phyloP scores from a whole-genome alignment of 2,888 invertebrate species.

The Drosophila phalerata region DNA sequence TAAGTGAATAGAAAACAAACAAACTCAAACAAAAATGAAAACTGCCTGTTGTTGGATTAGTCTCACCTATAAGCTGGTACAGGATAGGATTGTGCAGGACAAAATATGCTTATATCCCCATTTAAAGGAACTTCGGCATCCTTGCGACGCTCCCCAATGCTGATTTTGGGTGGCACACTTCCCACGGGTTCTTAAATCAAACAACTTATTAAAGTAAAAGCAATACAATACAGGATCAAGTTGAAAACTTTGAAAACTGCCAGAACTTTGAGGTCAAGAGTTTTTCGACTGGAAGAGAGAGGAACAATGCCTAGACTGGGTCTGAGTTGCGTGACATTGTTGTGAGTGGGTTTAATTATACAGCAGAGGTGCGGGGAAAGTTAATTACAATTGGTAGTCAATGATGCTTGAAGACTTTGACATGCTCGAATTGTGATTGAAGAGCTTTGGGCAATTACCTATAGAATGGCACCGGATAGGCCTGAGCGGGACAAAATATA shows the following conservation, averaged over 20 bases:
- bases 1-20: not conserved
- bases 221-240: constrained; percentile 19
- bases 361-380: constrained; percentile 16
- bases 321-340: constrained; percentile 48
- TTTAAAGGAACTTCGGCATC: constrained; percentile 85
- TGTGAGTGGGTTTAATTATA: constrained; percentile 54
- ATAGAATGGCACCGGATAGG: constrained; percentile 86
- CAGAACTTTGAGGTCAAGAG: constrained; percentile 21
- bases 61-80: constrained; percentile 90
- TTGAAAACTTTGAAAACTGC: constrained; percentile 61
- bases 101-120: constrained; percentile 88
- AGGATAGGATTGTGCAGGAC: constrained; percentile 91
- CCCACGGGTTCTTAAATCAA: constrained; percentile 87
- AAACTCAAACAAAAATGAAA: constrained; percentile 33
- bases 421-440: constrained; percentile 40
- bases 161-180: constrained; percentile 86
- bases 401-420: constrained; percentile 62
- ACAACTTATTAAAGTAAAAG: constrained; percentile 35
- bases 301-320: not conserved
- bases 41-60: constrained; percentile 33
- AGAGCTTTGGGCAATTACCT: constrained; percentile 84
- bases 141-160: constrained; percentile 88
- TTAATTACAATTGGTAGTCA: constrained; percentile 58
- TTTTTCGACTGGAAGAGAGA: not conserved
- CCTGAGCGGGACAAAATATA: constrained; percentile 89